Conservation (phyloP, 2,888 invertebrate species). For the Morpho deidamia region DNA sequence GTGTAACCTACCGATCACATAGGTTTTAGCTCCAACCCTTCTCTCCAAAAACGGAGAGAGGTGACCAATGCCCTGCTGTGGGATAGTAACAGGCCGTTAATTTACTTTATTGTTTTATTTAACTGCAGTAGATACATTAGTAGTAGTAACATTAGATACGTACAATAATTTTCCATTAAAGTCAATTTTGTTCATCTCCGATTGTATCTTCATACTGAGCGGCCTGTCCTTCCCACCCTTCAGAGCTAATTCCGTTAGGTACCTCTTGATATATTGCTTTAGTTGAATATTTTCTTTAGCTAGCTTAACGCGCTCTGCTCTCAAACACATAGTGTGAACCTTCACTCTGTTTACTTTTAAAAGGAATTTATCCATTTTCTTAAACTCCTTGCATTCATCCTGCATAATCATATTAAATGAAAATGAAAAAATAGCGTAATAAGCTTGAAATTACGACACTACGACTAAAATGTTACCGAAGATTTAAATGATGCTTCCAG, state of each 20-base stretch:
- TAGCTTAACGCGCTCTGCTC: slow-evolving; percentile 59
- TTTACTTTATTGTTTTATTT: too few relatives aligned
- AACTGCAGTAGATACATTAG: too few relatives aligned
- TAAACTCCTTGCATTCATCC: slow-evolving; percentile 72
- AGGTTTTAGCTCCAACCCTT: too few relatives aligned
- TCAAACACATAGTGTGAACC: slow-evolving; percentile 61
- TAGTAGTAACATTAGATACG: too few relatives aligned
- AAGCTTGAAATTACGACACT: too few relatives aligned
- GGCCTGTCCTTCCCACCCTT: slow-evolving; percentile 53
- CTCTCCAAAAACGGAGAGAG: too few relatives aligned
- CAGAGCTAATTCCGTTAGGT: slow-evolving; percentile 79
- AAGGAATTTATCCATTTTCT: slow-evolving; percentile 85
- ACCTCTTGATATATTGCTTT: slow-evolving; percentile 80
- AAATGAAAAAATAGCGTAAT: too few relatives aligned
- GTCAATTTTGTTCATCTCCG: slow-evolving; percentile 40
- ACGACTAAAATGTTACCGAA: too few relatives aligned
- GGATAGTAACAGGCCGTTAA: too few relatives aligned
- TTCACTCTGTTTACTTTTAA: slow-evolving; percentile 61
- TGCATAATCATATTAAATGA: slow-evolving; percentile 26
- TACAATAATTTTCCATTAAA: slow-evolving; percentile 18
- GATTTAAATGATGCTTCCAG: too few relatives aligned
- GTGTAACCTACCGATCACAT: too few relatives aligned
- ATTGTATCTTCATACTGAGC: slow-evolving; percentile 44
- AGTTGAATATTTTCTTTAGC: slow-evolving; percentile 80
- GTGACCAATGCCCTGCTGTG: too few relatives aligned